These are phyloP conservation scores for Nannobrachium achirus DNA, from an alignment of 2,113 vertebrate species.

Conservation along the genomic window DNA sequence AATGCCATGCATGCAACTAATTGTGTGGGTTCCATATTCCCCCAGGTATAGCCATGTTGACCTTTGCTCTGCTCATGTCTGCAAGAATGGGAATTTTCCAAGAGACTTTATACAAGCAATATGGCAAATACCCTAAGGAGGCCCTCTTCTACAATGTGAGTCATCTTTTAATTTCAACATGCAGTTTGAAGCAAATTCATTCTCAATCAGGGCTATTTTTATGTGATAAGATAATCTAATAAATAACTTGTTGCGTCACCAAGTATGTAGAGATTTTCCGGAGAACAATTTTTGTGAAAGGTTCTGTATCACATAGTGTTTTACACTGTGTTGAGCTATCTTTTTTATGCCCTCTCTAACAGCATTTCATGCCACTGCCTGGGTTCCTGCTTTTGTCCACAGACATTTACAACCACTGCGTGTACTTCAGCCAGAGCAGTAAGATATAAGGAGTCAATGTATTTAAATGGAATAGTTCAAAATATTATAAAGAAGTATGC, in stretches of 20 bases:
- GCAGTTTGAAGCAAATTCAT: neutral
- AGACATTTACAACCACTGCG: conserved; percentile 89
- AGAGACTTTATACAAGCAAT: conserved; percentile 90
- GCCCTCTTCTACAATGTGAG: conserved; percentile 97
- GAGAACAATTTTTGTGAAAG: neutral
- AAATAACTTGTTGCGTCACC: neutral
- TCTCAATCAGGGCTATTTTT: neutral
- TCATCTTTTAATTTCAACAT: neutral
- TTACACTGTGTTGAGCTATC: neutral
- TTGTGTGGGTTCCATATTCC: neutral
- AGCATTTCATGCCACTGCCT: conserved; percentile 94
- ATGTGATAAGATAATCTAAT: neutral
- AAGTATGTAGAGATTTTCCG: neutral
- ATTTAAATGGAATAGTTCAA: no score
- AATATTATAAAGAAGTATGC: no score
- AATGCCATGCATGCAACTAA: no score
- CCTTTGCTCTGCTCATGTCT: conserved; percentile 95
- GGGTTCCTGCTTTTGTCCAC: conserved; percentile 93
- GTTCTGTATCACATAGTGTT: neutral
- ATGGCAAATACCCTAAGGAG: conserved; percentile 96
- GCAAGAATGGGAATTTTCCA: conserved; percentile 98
- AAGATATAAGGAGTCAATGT: conserved; percentile 64
- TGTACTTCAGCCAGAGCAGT: conserved; percentile 92
- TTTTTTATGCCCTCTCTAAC: conserved; percentile 22
- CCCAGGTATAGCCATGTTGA: conserved; percentile 90